phyloP scores from a whole-genome alignment of 2,888 invertebrate species.

The Glaucopsyche alexis region DNA sequence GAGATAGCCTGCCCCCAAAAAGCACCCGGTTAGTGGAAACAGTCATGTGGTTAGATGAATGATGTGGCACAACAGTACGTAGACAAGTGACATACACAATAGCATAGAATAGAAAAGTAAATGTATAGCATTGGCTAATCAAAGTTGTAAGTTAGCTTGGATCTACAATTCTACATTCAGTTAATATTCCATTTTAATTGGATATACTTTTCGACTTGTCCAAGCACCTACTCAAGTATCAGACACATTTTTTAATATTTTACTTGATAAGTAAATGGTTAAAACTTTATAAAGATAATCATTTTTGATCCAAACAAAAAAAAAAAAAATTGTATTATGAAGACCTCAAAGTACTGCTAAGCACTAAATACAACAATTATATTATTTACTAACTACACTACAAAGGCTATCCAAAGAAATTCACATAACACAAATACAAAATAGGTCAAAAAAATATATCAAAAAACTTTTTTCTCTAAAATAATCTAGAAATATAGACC shows the following conservation, averaged over 20 bases:
- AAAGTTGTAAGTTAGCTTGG: too few species aligned
- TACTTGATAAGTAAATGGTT: too few species aligned
- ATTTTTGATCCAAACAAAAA: too few species aligned
- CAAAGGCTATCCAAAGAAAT: background rate
- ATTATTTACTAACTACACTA: background rate
- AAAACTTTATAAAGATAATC: too few species aligned
- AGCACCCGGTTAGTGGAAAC: conserved; percentile 67
- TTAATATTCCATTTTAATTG: background rate
- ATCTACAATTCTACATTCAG: too few species aligned
- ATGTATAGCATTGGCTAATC: background rate
- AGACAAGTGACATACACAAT: background rate
- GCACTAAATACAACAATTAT: background rate
- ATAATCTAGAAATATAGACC: too few species aligned
- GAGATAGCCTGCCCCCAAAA: conserved; percentile 74
- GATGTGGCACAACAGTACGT: conserved; percentile 13
- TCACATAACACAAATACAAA: background rate
- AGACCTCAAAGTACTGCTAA: background rate
- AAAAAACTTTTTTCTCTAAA: too few species aligned
- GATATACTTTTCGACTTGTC: too few species aligned
- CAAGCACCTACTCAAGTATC: too few species aligned
- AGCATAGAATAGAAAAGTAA: background rate
- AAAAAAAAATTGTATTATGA: too few species aligned
- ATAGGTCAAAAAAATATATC: background rate
- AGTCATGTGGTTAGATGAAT: conserved; percentile 31
- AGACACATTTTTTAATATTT: too few species aligned